Conservation (phyloP, 2,888 invertebrate species). For the Limnephilus marmoratus region DNA sequence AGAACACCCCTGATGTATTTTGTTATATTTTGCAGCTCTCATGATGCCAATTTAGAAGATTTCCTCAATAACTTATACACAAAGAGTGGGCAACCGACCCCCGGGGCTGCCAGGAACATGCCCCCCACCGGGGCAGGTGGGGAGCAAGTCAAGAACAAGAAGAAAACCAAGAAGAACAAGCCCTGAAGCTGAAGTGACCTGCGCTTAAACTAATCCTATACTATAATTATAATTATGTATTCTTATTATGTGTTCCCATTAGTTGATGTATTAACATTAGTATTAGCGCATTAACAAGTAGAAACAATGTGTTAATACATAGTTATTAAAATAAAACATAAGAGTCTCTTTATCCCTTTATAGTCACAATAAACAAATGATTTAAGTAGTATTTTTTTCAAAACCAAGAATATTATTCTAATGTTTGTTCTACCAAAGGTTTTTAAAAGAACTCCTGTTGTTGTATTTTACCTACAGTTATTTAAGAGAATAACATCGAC, state of each 20-base stretch:
- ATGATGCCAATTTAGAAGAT: constrained; percentile 87
- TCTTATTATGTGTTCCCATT: constrained; percentile 38
- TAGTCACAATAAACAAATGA: neutral
- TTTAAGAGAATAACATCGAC: neutral
- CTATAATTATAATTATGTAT: neutral
- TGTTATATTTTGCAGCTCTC: constrained; percentile 30
- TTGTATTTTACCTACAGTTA: neutral
- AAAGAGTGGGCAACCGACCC: constrained; percentile 77
- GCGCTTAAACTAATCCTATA: neutral
- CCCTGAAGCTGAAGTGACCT: neutral
- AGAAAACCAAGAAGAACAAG: constrained; percentile 70
- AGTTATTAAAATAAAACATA: neutral
- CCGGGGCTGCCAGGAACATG: constrained; percentile 69
- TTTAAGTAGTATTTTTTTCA: neutral
- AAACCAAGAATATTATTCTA: neutral
- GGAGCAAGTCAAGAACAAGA: constrained; percentile 71
- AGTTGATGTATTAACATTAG: constrained; percentile 21
- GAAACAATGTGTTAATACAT: neutral
- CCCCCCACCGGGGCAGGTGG: constrained; percentile 67
- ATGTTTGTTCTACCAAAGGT: neutral
- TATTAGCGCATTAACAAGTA: neutral
- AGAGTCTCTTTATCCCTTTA: neutral
- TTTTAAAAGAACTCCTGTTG: neutral
- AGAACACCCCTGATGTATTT: neutral
- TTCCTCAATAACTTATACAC: constrained; percentile 88